Percentiles rank a stretch among this genome's conserved stretches.
Evolutionary conservation across 2,888 invertebrate genomes (phyloP).

Genomic region (Cosmorhoe ocellata): DNA sequence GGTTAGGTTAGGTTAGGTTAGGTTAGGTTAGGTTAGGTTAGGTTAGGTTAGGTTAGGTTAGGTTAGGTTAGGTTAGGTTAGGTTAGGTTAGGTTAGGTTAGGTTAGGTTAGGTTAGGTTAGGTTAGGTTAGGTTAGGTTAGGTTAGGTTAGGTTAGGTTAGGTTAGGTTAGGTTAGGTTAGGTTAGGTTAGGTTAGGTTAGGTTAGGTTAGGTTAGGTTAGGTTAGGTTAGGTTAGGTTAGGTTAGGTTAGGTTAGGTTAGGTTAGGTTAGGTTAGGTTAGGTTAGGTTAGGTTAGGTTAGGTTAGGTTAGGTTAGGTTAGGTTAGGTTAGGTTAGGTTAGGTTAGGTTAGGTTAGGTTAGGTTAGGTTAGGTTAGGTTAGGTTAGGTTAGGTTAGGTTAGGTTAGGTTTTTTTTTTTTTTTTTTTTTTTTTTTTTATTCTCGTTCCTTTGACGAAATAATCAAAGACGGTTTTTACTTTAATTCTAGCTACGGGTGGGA

Average conservation of each 20-base stretch:
- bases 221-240: conserved; percentile 28
- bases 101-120: no score
- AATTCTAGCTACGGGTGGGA: no score
- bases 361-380: conserved; percentile 28
- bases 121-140: conserved; percentile 5
- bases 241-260: conserved; percentile 25
- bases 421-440: no score
- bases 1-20: no score
- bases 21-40: no score
- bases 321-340: conserved; percentile 26
- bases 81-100: no score
- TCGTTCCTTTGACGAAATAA: no score
- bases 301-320: conserved; percentile 4
- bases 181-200: conserved; percentile 24
- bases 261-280: conserved; percentile 5
- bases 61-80: no score
- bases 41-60: no score
- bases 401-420: no score
- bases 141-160: conserved; percentile 27
- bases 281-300: not conserved
- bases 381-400: conserved; percentile 22
- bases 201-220: conserved; percentile 27
- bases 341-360: conserved; percentile 29
- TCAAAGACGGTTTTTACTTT: no score
- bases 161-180: conserved; percentile 35